These are phyloP conservation scores for Megamerina dolium DNA, from an alignment of 2,888 invertebrate species.

Conservation along the genomic window DNA sequence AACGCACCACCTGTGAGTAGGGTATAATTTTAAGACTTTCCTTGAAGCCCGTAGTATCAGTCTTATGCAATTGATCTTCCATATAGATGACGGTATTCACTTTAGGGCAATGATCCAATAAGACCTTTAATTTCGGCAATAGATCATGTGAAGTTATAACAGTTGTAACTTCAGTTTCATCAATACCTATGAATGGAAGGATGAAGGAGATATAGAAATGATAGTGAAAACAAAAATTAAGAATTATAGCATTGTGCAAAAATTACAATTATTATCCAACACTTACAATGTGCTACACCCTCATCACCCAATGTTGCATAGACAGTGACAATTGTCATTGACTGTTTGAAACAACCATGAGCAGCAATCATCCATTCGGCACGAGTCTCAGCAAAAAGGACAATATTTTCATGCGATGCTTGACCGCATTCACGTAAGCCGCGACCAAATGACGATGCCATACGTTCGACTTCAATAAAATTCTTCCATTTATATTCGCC, in stretches of 20 bases:
- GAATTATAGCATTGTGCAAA: no score
- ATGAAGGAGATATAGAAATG: not conserved
- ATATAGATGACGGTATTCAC: conserved; percentile 79
- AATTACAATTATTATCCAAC: not conserved
- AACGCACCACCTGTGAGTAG: conserved; percentile 64
- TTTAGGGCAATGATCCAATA: conserved; percentile 64
- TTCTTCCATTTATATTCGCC: conserved; percentile 90
- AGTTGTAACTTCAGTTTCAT: conserved; percentile 90
- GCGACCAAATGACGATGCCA: conserved; percentile 72
- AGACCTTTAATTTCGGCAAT: conserved; percentile 80
- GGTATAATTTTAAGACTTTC: conserved; percentile 65
- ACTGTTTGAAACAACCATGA: conserved; percentile 92
- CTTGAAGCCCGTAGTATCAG: conserved; percentile 66
- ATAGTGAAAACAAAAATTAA: no score
- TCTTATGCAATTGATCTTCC: conserved; percentile 76
- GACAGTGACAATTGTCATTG: conserved; percentile 91
- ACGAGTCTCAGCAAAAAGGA: conserved; percentile 94
- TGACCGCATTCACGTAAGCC: conserved; percentile 79
- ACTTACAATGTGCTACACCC: conserved; percentile 81
- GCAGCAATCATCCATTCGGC: conserved; percentile 98
- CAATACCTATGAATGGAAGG: conserved; percentile 54
- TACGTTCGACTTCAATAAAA: conserved; percentile 66
- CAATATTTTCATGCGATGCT: conserved; percentile 67
- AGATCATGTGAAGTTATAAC: conserved; percentile 91
- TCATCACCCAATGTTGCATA: conserved; percentile 97